Evolutionary conservation across 2,797 vertebrate species (phyloP).

Genomic region (Danio tinwini): DNA sequence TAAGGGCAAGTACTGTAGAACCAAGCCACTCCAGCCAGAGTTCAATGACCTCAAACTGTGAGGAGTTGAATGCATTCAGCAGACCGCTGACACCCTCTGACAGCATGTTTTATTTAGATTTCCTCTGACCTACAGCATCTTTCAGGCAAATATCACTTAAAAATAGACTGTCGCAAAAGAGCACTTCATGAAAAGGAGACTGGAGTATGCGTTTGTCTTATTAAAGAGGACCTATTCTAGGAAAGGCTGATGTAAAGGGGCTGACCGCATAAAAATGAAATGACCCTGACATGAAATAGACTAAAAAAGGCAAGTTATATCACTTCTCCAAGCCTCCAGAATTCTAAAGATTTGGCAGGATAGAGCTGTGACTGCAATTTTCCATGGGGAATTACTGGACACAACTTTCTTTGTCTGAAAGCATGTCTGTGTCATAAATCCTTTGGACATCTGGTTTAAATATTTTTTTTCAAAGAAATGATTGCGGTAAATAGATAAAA

Average conservation of each 20-base stretch:
- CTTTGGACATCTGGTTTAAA: slow-evolving; percentile 5
- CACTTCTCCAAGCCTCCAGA: slow-evolving; percentile 11
- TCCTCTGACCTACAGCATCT: neutral
- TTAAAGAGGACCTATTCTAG: slow-evolving; percentile 1
- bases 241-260: slow-evolving; percentile 14
- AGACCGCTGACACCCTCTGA: slow-evolving; percentile 18
- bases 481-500: neutral
- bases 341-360: slow-evolving; percentile 21
- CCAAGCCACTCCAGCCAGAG: neutral
- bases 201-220: neutral
- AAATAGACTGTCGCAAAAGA: neutral
- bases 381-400: neutral
- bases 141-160: neutral
- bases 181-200: neutral
- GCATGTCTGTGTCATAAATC: neutral
- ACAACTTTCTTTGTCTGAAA: slow-evolving; percentile 15
- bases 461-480: neutral
- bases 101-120: slow-evolving; percentile 33
- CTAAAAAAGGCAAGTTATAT: neutral
- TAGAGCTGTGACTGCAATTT: neutral
- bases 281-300: slow-evolving; percentile 9
- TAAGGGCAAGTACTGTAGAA: slow-evolving; percentile 14
- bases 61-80: slow-evolving; percentile 4
- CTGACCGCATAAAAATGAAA: slow-evolving; percentile 10
- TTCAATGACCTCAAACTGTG: slow-evolving; percentile 16